Conservation (phyloP, 2,888 invertebrate species). For the Nomada hirtipes region DNA sequence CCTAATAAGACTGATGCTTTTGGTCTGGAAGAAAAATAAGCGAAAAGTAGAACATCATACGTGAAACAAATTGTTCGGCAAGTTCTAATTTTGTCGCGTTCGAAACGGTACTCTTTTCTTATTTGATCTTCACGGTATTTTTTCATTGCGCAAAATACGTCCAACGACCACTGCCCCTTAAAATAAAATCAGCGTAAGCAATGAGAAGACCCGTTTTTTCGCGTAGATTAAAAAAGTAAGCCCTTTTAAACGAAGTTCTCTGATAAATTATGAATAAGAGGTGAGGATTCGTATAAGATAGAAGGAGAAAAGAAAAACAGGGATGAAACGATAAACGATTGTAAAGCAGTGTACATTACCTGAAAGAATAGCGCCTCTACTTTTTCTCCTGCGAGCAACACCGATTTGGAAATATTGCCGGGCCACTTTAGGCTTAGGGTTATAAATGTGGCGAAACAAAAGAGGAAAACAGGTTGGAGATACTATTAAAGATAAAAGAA, state of each 20-base stretch:
- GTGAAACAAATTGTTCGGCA: conserved; percentile 24
- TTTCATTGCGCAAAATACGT: conserved; percentile 62
- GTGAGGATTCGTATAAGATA: conserved; percentile 11
- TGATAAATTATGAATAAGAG: not conserved
- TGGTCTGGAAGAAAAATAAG: conserved; percentile 6
- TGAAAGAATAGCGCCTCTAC: conserved; percentile 41
- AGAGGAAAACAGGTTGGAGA: conserved; percentile 32
- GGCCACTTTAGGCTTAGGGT: conserved; percentile 73
- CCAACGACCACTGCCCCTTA: conserved; percentile 69
- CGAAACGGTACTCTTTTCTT: conserved; percentile 37
- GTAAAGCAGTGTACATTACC: conserved; percentile 33
- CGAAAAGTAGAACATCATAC: not conserved
- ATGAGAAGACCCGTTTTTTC: conserved; percentile 28
- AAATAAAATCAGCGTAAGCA: conserved; percentile 28
- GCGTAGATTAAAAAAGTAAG: conserved; percentile 16
- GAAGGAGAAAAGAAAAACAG: not conserved
- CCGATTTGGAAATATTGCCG: conserved; percentile 80
- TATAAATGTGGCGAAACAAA: conserved; percentile 45
- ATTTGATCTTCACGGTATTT: conserved; percentile 42
- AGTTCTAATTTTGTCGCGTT: conserved; percentile 38
- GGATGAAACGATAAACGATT: conserved; percentile 2
- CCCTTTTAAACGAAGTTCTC: not conserved
- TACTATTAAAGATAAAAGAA: conserved; percentile 74
- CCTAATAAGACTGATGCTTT: conserved; percentile 58
- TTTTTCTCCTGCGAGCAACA: conserved; percentile 47